phyloP scores from a whole-genome alignment of 2,888 invertebrate genomes.

The Baccha elongata region DNA sequence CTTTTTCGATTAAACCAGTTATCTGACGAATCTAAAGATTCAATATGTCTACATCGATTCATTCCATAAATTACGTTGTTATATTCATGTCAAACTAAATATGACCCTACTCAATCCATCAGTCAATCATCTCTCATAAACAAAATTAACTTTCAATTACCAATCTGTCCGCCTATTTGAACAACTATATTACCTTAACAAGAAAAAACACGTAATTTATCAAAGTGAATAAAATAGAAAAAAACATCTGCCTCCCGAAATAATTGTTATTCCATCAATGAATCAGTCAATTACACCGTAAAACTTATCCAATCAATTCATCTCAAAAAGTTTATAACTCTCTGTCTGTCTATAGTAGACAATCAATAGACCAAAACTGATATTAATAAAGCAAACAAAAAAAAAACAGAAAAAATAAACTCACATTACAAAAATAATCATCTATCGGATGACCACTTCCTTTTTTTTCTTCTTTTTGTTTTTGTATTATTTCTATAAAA shows the following conservation, averaged over 20 bases:
- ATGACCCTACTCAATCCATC: slow-evolving; percentile 32
- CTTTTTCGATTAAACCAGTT: too few relatives aligned
- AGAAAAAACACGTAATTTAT: slow-evolving; percentile 64
- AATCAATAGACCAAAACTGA: neutral
- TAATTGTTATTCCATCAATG: slow-evolving; percentile 6
- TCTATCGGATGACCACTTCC: slow-evolving; percentile 15
- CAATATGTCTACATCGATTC: too few relatives aligned
- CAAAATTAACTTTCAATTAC: slow-evolving; percentile 58
- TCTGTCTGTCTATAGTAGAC: too few relatives aligned
- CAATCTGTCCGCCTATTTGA: slow-evolving; percentile 54
- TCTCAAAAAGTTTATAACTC: slow-evolving; percentile 3
- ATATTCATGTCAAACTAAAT: slow-evolving; percentile 33
- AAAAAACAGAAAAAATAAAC: too few relatives aligned
- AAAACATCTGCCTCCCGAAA: slow-evolving; percentile 33
- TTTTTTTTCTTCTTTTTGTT: too few relatives aligned
- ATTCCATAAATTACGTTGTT: too few relatives aligned
- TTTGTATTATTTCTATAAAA: too few relatives aligned
- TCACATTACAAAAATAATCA: slow-evolving; percentile 40
- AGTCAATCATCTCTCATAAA: slow-evolving; percentile 1
- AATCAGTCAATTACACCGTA: slow-evolving; percentile 42
- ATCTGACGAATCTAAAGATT: too few relatives aligned
- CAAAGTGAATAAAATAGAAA: slow-evolving; percentile 52
- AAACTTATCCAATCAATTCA: slow-evolving; percentile 28
- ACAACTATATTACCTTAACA: slow-evolving; percentile 30
- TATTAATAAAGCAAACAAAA: neutral